Evolutionary conservation across 2,888 invertebrate genomes (phyloP), one percentile per base, ranked within the genome.

Genomic region (Dilophus febrilis): DNA sequence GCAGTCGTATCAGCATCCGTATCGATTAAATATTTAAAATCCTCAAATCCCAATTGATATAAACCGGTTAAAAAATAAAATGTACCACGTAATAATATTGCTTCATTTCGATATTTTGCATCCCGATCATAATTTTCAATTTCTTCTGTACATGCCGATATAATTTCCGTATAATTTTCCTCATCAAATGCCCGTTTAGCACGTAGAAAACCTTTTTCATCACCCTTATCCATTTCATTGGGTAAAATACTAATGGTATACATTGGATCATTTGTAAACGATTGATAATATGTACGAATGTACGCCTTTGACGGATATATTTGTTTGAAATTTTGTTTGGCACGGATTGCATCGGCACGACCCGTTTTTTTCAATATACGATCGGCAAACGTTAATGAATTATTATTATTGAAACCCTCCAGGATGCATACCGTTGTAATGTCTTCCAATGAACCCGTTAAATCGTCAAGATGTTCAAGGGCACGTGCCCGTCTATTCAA

Each of bases 391-490:
- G 77, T 65, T 18, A 94, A 65, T 17, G 84, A 80, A 45, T 70
- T 72, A 50, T 78, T 79, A 54, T 87, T 90, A 53, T 77, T 73
- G 64, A 92, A 95, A 49, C 74, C 72, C 64, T 94, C 92, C 45
- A 94, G 65, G 48, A 94, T 79, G 56, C 92, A 92, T 14, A 87
- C 85, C 19, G 90, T 83, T 1, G 92, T 94, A 1, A 91, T 77
- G 67, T 95, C 94, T 66, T 92, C 90, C 38, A 95, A 64, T 42
- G 87, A 82, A 46, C 78, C 70, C 43, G 77, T 73, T 50, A 87
- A 71, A 49, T 91, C 77, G 42, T 80, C 80, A 39, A 76, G 73
- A 42, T 77, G 72, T 61, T 94, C 92, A 49, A 76, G 75, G 4
- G 79, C 88, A 54, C 80, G 79, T 39, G 86, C 85, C 45, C 94